These are phyloP conservation scores for Clupea harengus DNA, from an alignment of 2,113 vertebrate species.

Conservation along the genomic window DNA sequence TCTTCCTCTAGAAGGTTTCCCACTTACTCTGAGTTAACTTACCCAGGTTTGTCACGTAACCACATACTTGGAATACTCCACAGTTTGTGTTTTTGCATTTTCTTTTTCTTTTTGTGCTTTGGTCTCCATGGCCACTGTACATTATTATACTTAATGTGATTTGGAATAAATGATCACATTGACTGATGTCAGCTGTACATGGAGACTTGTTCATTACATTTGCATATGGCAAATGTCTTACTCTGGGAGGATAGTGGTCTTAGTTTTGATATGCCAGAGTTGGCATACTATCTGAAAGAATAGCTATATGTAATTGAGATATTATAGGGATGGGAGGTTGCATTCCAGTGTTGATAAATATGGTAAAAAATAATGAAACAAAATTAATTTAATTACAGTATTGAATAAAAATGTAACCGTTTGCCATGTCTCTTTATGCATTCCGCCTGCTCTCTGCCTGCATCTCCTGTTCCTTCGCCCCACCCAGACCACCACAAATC, in stretches of 20 bases:
- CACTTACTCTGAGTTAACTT: no score
- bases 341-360: neutral
- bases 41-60: no score
- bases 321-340: neutral
- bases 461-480: neutral
- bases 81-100: no score
- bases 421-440: neutral
- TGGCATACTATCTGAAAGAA: neutral
- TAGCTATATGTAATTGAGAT: neutral
- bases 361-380: neutral
- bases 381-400: neutral
- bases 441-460: neutral
- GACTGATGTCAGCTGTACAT: neutral
- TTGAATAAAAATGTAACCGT: neutral
- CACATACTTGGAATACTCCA: no score
- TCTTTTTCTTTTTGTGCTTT: no score
- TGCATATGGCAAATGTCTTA: neutral
- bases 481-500: slow-evolving; percentile 8
- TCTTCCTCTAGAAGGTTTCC: no score
- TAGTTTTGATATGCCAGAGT: neutral
- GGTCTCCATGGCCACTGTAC: no score
- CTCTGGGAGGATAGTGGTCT: neutral
- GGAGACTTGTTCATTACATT: neutral
- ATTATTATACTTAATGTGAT: neutral
- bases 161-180: neutral